A percentile compares a stretch with the other conserved stretches of the same genome.
phyloP scores from a whole-genome alignment of 2,797 vertebrate genomes.

The Halcyon badia region DNA sequence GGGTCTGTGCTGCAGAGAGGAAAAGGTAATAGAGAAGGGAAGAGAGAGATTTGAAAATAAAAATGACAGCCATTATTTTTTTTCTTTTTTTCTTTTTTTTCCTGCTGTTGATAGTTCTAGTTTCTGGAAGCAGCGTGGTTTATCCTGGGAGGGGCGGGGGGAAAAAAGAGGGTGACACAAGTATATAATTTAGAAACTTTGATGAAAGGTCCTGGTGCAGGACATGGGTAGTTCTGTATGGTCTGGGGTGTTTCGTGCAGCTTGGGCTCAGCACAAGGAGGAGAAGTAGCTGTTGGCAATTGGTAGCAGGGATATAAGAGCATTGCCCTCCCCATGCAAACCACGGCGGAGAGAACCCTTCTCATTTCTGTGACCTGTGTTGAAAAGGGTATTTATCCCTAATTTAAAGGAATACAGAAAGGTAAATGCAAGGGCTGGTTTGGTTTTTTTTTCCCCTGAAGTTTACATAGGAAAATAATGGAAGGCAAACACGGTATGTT shows the following conservation, averaged over 20 bases:
- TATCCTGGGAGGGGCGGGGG: neutral
- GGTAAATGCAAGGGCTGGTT: neutral
- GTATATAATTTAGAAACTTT: neutral
- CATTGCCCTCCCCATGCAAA: neutral
- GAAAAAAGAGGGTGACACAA: neutral
- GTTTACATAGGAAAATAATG: neutral
- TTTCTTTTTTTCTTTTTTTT: neutral
- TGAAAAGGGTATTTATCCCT: neutral
- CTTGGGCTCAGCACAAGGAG: neutral
- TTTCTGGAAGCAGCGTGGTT: neutral
- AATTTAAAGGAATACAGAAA: neutral
- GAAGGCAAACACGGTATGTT: neutral
- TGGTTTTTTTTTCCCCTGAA: neutral
- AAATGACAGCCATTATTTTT: neutral
- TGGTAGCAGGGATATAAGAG: neutral
- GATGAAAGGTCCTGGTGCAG: neutral
- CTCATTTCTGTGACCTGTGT: neutral
- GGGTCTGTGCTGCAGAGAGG: neutral
- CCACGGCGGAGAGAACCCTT: neutral
- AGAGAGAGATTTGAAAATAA: neutral
- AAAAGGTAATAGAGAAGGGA: neutral
- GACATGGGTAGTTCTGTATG: accelerated
- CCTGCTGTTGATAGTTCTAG: neutral
- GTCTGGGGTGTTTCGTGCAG: neutral
- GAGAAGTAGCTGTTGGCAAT: neutral